phyloP scores from a whole-genome alignment of 2,113 vertebrate genomes.

The Oncorhynchus mykiss region DNA sequence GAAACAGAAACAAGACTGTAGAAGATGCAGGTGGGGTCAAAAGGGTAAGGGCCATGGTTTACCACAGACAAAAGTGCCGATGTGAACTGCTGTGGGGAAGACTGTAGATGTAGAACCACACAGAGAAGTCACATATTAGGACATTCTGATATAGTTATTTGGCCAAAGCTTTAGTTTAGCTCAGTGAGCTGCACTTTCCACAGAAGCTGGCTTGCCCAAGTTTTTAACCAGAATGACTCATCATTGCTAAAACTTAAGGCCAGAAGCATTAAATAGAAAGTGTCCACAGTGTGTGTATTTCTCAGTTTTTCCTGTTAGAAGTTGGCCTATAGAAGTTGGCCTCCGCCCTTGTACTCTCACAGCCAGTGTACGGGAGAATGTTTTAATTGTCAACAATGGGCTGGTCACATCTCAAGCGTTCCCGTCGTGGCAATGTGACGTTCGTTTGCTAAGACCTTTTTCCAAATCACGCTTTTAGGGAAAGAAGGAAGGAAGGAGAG shows the following conservation, averaged over 20 bases:
- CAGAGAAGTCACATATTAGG: neutral
- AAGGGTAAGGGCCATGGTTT: constrained; percentile 11
- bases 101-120: neutral
- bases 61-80: neutral
- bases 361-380: neutral
- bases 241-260: neutral
- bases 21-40: constrained; percentile 29
- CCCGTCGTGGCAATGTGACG: constrained; percentile 9
- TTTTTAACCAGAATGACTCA: neutral
- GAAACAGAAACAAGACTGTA: constrained; percentile 13
- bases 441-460: constrained; percentile 26
- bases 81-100: neutral
- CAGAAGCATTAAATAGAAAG: neutral
- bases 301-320: neutral
- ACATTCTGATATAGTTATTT: neutral
- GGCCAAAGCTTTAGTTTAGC: neutral
- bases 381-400: constrained; percentile 28
- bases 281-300: neutral
- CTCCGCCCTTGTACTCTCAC: neutral
- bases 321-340: constrained; percentile 10
- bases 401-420: constrained; percentile 13
- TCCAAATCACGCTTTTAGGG: constrained; percentile 4
- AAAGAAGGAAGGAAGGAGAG: neutral
- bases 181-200: neutral
- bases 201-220: neutral